Evolutionary conservation across 2,888 invertebrate species (phyloP), one percentile per base, ranked within the genome.

Genomic region (Ennomos quercinarius): DNA sequence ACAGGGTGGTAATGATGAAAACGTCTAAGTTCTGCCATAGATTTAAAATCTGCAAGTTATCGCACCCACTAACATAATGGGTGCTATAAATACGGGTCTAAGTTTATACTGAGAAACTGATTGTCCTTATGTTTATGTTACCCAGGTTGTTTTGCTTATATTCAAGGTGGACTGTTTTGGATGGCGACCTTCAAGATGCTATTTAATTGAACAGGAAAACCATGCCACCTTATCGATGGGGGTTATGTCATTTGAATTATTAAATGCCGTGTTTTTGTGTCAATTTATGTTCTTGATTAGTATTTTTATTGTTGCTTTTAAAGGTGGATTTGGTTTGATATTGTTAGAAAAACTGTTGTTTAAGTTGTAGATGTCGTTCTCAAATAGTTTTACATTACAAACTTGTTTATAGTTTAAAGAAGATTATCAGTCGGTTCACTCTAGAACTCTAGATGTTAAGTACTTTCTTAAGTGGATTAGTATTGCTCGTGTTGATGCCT

Each of bases 121-220:
- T 49, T 54, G 36, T 40, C 49, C 45, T 37, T n/a, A 35, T 45
- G 53, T 57, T 48, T 44, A 43, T 46, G 40, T 51, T 45, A 57
- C 38, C n/a, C 36, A 9, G 45, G 56, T 64, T 57, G 53, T 61
- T 62, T 57, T 46, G 52, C 52, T 41, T 17, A 41, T 36, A 41
- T 36, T 27, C 40, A 34, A 11, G 34, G 40, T 11, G 13, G 38
- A 55, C 39, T 51, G 40, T 45, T 58, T 58, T 58, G 12, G 43
- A 13, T 9, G 50, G 9, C 57, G 62, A 60, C 66, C 64, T 66
- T 56, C 57, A 39, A 41, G 40, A 51, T 53, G 55, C 46, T 43
- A 62, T 60, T 50, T 56, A 38, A 62, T 60, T 50, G 53, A 38
- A 39, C 35, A 27, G 56, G 56, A 45, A 50, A 50, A 50, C 41